These are phyloP conservation scores for Sebastes diploproa DNA, from an alignment of 2,797 vertebrate species.

Conservation along the genomic window DNA sequence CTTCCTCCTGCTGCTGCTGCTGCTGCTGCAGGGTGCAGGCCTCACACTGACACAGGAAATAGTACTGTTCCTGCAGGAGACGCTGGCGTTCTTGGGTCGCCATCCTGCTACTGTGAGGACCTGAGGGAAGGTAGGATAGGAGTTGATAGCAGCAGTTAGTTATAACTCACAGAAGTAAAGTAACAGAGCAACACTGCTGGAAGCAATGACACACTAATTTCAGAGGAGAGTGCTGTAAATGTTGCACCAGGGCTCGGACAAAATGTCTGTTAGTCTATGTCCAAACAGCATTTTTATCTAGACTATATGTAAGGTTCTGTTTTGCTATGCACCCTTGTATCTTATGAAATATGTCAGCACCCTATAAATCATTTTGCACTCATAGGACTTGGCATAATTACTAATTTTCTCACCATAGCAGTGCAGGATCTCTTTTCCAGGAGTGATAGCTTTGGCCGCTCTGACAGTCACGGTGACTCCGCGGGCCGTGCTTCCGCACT, in stretches of 20 bases:
- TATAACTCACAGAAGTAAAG: not conserved
- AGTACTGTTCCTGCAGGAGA: constrained; percentile 90
- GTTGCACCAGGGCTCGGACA: not conserved
- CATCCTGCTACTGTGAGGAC: constrained; percentile 89
- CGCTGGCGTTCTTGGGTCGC: constrained; percentile 79
- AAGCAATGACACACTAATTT: not conserved
- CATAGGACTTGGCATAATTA: not conserved
- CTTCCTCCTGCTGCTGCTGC: not conserved
- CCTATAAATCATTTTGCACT: not conserved
- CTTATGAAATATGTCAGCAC: not conserved
- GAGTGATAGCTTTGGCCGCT: constrained; percentile 80
- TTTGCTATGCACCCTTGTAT: not conserved
- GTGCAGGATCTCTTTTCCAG: constrained; percentile 91
- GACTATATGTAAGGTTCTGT: not conserved
- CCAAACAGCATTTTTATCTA: not conserved
- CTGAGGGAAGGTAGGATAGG: constrained; percentile 46
- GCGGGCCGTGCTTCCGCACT: not conserved
- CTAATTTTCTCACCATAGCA: constrained; percentile 88
- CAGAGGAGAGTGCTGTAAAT: not conserved
- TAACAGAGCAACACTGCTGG: not conserved
- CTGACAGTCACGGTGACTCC: constrained; percentile 81
- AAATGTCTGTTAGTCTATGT: not conserved
- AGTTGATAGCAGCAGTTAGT: not conserved
- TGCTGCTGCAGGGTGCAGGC: constrained; percentile 79
- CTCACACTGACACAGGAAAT: constrained; percentile 88